Evolutionary conservation across 2,888 invertebrate genomes (phyloP).

Genomic region (Muscina levida): DNA sequence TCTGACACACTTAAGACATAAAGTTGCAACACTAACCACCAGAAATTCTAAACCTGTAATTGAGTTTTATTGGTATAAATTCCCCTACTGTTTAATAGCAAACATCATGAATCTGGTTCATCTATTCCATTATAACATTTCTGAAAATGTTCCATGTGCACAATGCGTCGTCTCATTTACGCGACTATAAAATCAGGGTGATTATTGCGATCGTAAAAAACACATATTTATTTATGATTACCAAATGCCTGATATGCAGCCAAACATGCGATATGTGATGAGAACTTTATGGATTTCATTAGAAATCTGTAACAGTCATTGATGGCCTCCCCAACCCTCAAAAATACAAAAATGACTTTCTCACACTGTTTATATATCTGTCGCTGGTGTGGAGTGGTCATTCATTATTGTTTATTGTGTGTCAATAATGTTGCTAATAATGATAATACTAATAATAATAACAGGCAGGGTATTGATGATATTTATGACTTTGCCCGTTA

Average conservation of each 20-base stretch:
- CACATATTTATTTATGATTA: conserved; percentile 65
- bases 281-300: conserved; percentile 43
- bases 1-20: too few relatives aligned
- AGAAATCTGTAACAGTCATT: conserved; percentile 25
- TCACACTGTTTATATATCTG: too few relatives aligned
- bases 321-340: not conserved
- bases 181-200: conserved; percentile 60
- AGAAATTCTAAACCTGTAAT: too few relatives aligned
- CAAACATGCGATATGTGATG: not conserved
- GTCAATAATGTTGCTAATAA: conserved; percentile 9
- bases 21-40: too few relatives aligned
- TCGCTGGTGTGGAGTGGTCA: not conserved
- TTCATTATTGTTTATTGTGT: conserved; percentile 2
- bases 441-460: not conserved
- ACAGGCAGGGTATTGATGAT: not conserved
- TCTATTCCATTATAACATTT: too few relatives aligned
- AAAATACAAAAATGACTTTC: too few relatives aligned
- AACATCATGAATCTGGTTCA: too few relatives aligned
- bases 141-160: too few relatives aligned
- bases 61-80: too few relatives aligned
- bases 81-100: too few relatives aligned
- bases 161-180: too few relatives aligned
- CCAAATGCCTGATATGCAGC: not conserved
- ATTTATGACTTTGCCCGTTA: not conserved
- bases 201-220: conserved; percentile 63